Conservation (phyloP, 2,888 invertebrate species). For the Uropetala carovei region DNA sequence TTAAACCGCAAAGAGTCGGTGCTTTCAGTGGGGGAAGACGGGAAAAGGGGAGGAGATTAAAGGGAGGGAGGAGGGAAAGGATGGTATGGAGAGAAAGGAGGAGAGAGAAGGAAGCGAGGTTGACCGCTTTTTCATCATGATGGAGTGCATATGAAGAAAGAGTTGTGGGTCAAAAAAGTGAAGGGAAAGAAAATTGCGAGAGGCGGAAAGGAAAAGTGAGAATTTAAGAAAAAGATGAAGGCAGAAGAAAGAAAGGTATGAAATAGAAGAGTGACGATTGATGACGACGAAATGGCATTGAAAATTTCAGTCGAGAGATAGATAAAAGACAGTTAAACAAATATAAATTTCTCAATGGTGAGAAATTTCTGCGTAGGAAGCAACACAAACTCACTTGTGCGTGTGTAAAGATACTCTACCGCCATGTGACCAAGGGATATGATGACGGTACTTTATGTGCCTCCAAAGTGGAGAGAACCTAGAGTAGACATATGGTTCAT, state of each 20-base stretch:
- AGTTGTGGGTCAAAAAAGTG: background rate
- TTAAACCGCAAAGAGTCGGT: background rate
- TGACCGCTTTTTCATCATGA: background rate
- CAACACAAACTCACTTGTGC: too few species aligned
- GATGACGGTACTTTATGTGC: too few species aligned
- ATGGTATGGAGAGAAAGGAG: background rate
- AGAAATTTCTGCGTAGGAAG: too few species aligned
- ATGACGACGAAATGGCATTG: background rate
- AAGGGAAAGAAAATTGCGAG: background rate
- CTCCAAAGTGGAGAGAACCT: too few species aligned
- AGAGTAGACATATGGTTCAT: too few species aligned
- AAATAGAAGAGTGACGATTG: background rate
- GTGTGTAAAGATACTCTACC: too few species aligned
- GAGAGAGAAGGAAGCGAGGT: background rate
- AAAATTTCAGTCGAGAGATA: too few species aligned
- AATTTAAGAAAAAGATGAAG: conserved; percentile 22
- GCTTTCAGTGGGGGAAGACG: background rate
- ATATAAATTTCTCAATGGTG: too few species aligned
- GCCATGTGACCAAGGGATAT: too few species aligned
- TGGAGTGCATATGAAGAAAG: background rate
- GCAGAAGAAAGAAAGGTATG: background rate
- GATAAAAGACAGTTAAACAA: too few species aligned
- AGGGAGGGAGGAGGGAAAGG: background rate
- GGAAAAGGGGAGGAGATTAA: background rate
- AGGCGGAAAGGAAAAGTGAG: background rate